Evolutionary conservation across 1,140 invertebrate species (phyloP), one percentile per base, ranked within the genome.

Genomic region (Nixonia krombeini): DNA sequence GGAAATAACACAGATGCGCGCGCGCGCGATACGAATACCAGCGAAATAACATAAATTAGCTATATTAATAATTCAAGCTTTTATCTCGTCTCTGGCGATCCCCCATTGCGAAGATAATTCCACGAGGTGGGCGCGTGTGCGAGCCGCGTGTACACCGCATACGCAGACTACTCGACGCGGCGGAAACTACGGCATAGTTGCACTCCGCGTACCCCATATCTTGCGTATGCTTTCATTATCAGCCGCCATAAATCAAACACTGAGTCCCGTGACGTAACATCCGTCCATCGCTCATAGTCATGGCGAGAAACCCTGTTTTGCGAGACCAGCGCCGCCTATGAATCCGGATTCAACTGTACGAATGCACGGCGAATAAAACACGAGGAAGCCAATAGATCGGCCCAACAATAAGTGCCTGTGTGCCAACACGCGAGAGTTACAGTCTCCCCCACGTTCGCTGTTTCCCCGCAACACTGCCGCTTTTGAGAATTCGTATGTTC

Each of bases 151-250:
- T 63, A 45, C 58, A 53, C 63, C 50, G 58, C 64, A n/a, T n/a
- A n/a, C n/a, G n/a, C n/a, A n/a, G n/a, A n/a, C 70, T 73, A 76
- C 70, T 65, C 47, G 52, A 44, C 31, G 33, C 65, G 57, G 62
- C 78, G 78, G 78, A 76, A 78, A 73, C 77, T 75, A 72, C 76
- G 74, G 75, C 64, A 51, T 70, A 70, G 66, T 70, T 65, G 58
- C 61, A 57, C 55, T 61, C 52, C 57, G 53, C 65, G 67, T 63
- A 66, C 41, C 50, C 47, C 65, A 38, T 78, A 78, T 79, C 78
- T 79, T 73, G 65, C 72, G 62, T 72, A 68, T 74, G 80, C 80
- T 84, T 83, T 83, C 82, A 85, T 84, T 84, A 84, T 85, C 82
- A 82, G 74, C 59, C 68, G 55, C 70, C 75, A 83, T 85, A 81